Evolutionary conservation across 2,888 invertebrate genomes (phyloP).

Genomic region (Itoplectis maculator): DNA sequence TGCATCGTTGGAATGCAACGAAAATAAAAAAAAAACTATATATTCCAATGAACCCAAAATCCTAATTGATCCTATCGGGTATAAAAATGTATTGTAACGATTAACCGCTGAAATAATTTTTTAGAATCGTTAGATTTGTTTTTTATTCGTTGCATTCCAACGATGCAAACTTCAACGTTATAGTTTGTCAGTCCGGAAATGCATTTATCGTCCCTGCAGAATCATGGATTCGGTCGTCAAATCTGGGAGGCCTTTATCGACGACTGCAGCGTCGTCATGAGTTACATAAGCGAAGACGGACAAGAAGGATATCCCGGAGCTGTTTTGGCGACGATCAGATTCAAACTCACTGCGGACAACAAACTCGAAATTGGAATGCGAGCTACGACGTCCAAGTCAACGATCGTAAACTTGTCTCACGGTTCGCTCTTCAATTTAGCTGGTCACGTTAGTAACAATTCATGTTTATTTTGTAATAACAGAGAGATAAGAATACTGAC

Average conservation of each 20-base stretch:
- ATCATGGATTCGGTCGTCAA: constrained; percentile 77
- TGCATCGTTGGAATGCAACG: too few relatives aligned
- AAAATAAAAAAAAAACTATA: too few relatives aligned
- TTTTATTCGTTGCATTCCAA: too few relatives aligned
- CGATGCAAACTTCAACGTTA: too few relatives aligned
- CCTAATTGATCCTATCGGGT: too few relatives aligned
- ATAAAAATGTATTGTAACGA: too few relatives aligned
- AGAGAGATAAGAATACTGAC: too few relatives aligned
- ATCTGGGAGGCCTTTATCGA: constrained; percentile 85
- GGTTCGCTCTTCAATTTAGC: constrained; percentile 88
- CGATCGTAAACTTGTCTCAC: constrained; percentile 87
- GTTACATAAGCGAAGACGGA: constrained; percentile 85
- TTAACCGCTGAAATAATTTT: too few relatives aligned
- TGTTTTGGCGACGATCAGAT: constrained; percentile 85
- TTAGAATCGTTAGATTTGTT: too few relatives aligned
- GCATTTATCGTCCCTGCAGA: constrained; percentile 66
- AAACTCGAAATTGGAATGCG: constrained; percentile 85
- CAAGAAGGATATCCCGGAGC: constrained; percentile 88
- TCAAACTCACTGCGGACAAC: constrained; percentile 85
- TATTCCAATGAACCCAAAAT: too few relatives aligned
- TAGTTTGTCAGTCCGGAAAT: constrained; percentile 17
- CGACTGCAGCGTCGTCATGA: constrained; percentile 83
- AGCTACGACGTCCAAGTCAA: constrained; percentile 86
- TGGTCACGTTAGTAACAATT: constrained; percentile 85
- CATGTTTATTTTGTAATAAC: too few relatives aligned